Evolutionary conservation across 2,888 invertebrate species (phyloP), one percentile per base, ranked within the genome.

Genomic region (Lordiphosa andalusiaca): DNA sequence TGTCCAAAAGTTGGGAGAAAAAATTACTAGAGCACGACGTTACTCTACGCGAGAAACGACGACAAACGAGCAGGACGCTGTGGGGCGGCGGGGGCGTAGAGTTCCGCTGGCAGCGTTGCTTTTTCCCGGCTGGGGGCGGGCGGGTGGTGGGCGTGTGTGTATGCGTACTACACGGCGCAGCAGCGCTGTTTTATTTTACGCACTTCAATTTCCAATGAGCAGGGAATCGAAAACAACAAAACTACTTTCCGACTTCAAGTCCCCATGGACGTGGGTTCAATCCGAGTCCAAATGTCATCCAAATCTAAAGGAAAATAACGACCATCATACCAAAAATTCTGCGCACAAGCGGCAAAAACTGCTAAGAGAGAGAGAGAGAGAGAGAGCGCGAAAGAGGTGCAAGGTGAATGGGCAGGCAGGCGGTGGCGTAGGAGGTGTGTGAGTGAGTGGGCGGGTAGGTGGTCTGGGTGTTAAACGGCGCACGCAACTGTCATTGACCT

Each of bases 401-500:
- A 23, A 44, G 13, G 51, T 33, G 44, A 13, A 36, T 19, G 40
- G 16, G 44, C 19, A 51, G 16, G 9, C 13, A 6, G 12, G 35
- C 35, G 19, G 19, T 7, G 16, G 37, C 6, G 53, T 40, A 35
- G 1, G 59, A 46, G 42, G 36, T 16, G 40, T 21, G 42, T 53
- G 55, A 35, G 42, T 53, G 55, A 35, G 44, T 37, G 42, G 51
- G 13, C 13, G 30, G 16, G 54, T 39, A 53, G 38, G 12, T 36
- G 36, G 30, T 38, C 36, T 41, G 50, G 71, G 48, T 51, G 59
- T 57, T 42, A 60, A 64, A 70, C 64, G 73, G 81, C 67, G 70
- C 76, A 76, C 81, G 84, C 76, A 83, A 83, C 76, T 77, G 76
- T 77, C 76, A 77, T 77, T 77, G 76, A 83, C 76, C 76, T 77